Conservation (phyloP, 2,797 vertebrate genomes). For the Artibeus lituratus region DNA sequence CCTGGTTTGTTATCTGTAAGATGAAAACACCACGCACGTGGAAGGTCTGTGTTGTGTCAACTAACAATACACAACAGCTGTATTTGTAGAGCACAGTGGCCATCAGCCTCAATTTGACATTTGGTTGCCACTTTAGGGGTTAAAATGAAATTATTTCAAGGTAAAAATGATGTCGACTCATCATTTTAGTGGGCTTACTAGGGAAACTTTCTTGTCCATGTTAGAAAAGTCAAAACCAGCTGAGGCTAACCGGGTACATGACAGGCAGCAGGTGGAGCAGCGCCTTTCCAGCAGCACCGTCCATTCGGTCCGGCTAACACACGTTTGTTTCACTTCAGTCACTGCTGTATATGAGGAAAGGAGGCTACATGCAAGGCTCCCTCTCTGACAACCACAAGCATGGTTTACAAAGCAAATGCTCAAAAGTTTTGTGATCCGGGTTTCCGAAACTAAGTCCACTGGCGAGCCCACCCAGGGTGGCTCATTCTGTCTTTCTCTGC, state of each 20-base stretch:
- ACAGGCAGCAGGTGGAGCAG: background rate
- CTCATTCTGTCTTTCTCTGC: background rate
- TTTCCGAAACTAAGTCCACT: background rate
- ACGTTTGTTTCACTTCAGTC: background rate
- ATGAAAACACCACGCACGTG: background rate
- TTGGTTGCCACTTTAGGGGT: background rate
- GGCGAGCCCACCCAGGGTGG: background rate
- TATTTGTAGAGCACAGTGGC: background rate
- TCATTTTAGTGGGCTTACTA: background rate
- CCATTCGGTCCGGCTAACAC: background rate
- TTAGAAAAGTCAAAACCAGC: background rate
- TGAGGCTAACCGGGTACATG: background rate
- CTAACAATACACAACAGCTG: fast-evolving
- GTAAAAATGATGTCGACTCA: background rate
- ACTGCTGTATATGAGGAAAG: background rate
- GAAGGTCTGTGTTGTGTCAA: background rate
- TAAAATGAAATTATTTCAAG: background rate
- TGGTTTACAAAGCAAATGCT: constrained; percentile 4
- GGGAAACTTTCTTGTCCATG: background rate
- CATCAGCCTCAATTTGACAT: background rate
- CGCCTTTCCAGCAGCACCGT: background rate
- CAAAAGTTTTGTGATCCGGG: background rate
- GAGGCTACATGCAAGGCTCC: background rate
- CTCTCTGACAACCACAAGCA: constrained; percentile 15
- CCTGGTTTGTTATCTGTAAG: background rate